Conservation (phyloP, 1,140 invertebrate genomes). For the Megathymus violae region DNA sequence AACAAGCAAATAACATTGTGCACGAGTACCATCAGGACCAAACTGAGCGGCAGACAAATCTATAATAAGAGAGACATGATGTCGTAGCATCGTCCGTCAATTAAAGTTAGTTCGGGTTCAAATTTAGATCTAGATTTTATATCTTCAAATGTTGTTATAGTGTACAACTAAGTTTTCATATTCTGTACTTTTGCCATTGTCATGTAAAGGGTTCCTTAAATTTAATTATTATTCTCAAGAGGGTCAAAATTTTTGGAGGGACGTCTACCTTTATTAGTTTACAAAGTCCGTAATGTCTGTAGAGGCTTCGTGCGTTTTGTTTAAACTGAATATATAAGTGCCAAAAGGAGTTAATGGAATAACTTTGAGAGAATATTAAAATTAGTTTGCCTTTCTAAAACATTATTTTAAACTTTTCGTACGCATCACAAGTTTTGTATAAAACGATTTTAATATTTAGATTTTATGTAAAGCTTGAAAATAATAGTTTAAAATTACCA, state of each 20-base stretch:
- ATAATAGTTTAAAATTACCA: too few relatives aligned
- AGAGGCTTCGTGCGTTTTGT: constrained; percentile 2
- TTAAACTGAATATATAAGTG: constrained; percentile 8
- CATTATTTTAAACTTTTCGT: constrained; percentile 10
- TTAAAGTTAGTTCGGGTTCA: too few relatives aligned
- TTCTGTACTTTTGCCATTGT: not conserved
- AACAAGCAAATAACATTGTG: too few relatives aligned
- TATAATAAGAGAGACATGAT: too few relatives aligned
- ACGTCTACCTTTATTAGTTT: constrained; percentile 13
- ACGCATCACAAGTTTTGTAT: not conserved
- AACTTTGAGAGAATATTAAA: constrained; percentile 18
- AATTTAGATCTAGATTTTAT: too few relatives aligned
- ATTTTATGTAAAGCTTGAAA: too few relatives aligned
- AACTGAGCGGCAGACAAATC: too few relatives aligned
- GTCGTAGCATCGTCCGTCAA: too few relatives aligned
- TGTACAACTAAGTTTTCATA: not conserved
- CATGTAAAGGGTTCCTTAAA: not conserved
- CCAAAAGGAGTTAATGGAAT: constrained; percentile 18
- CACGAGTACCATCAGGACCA: too few relatives aligned
- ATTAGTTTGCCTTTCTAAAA: constrained; percentile 13
- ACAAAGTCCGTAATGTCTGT: constrained; percentile 6
- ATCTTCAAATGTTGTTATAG: too few relatives aligned
- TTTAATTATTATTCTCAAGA: not conserved
- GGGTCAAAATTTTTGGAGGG: not conserved
- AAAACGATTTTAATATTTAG: not conserved